phyloP scores from a whole-genome alignment of 2,888 invertebrate genomes.

The Pristionchus maxplancki region DNA sequence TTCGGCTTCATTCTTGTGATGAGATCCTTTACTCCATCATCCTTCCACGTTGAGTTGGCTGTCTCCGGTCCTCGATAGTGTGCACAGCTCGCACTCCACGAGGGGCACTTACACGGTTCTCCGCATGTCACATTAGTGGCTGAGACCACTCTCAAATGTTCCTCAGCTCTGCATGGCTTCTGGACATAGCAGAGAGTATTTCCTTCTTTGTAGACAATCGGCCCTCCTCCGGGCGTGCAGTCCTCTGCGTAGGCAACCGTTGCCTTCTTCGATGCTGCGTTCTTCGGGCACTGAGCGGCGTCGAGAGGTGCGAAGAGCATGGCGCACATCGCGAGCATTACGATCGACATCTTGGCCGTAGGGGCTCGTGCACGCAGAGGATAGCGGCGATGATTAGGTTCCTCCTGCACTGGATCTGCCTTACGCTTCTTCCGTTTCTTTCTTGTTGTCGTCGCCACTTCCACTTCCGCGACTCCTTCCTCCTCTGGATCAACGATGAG shows the following conservation, averaged over 20 bases:
- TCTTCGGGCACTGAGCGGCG: neutral
- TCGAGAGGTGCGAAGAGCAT: neutral
- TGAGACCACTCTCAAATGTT: neutral
- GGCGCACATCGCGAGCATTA: neutral
- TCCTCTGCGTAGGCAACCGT: neutral
- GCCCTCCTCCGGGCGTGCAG: neutral
- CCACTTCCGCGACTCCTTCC: neutral
- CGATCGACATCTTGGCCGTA: neutral
- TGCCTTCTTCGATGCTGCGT: neutral
- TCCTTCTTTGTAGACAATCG: neutral
- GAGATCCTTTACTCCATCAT: neutral
- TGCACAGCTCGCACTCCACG: neutral
- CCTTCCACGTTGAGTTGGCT: neutral
- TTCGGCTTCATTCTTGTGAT: neutral
- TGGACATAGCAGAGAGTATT: neutral
- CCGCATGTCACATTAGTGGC: constrained; percentile 1
- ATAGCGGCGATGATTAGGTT: neutral
- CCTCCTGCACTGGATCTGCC: neutral
- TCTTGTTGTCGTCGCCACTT: neutral
- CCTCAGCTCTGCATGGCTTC: neutral
- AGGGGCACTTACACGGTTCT: neutral
- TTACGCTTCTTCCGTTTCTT: neutral
- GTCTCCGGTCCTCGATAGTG: neutral
- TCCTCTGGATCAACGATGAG: neutral
- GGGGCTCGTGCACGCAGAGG: neutral